Base-by-base conservation (phyloP, 2,888 invertebrate species). In the Sminthurides aquaticus region DNA sequence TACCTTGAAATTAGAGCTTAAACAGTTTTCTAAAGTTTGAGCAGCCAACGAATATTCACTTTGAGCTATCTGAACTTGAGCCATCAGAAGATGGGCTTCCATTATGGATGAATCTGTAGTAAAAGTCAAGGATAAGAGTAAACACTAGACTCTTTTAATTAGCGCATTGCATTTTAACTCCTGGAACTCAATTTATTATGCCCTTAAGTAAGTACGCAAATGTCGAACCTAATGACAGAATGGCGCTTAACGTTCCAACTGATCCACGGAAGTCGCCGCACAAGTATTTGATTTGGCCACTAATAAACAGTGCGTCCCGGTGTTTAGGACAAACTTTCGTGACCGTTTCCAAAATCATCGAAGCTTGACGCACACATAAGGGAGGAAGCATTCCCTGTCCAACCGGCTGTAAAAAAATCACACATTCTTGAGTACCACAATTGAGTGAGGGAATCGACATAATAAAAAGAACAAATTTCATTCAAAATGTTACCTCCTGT, bases 1-100 rank as follows among this genome's bases (percentile, higher is more conserved):
- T 67, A 82, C 88, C 79, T 90, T 88, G 77, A 98, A 96, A 79
- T 96, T 91, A 76, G 90, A 89, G 76, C 94, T 94, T 18, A 97
- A 81, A 64, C 91, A 93, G 71, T 90, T 85, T 80, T 97, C 96
- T 56, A 98, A 80, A 63, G 87, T 87, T 77, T 93, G 91, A 15
- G 88, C 84, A 0, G 96, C 96, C 76, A 88, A 84, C 22, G 87
- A 84, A 75, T 84, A 90, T 73, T 81, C 79, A 64, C 78, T 78
- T 75, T 81, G 79, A 64, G 78, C 76, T 3, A 92, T 83, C 71
- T 89, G 86, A 61, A 94, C 89, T 78, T 91, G 88, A 1, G 96
- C 91, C 80, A 93, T 84, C 11, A 96, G 80, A 1, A 97, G 81
- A 78, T 94, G 89, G 18, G 89, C 90, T 62, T 91, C 89, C 0